These are phyloP conservation scores for Pyrrhia umbra DNA, from an alignment of 2,888 invertebrate species.

Conservation along the genomic window DNA sequence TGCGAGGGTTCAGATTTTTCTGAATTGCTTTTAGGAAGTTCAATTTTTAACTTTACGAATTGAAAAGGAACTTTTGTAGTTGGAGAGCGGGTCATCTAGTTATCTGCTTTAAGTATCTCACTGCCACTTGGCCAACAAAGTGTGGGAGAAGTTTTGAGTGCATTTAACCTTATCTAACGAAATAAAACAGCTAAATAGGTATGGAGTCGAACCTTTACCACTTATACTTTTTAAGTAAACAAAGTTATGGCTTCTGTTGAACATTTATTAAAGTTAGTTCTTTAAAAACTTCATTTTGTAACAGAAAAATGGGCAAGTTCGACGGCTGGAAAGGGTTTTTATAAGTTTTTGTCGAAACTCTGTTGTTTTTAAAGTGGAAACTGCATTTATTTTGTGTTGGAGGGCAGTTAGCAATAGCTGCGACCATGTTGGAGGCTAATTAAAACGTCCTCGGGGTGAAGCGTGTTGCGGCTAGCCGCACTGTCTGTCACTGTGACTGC, in stretches of 20 bases:
- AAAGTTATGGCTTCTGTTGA: slow-evolving; percentile 14
- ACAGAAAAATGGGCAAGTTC: slow-evolving; percentile 17
- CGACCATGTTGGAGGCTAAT: slow-evolving; percentile 61
- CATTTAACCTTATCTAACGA: slow-evolving; percentile 15
- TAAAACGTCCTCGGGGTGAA: slow-evolving; percentile 64
- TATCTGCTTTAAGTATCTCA: slow-evolving; percentile 63
- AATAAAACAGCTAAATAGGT: background rate
- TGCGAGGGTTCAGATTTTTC: slow-evolving; percentile 67
- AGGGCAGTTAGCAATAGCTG: slow-evolving; percentile 24
- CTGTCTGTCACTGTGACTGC: slow-evolving; percentile 62
- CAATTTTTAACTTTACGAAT: slow-evolving; percentile 70
- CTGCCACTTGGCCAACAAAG: slow-evolving; percentile 52
- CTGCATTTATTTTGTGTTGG: slow-evolving; percentile 22
- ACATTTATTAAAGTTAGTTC: slow-evolving; percentile 26
- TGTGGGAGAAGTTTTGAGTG: slow-evolving; percentile 27
- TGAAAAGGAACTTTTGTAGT: slow-evolving; percentile 67
- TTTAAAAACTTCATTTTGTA: slow-evolving; percentile 12
- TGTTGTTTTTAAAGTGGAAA: slow-evolving; percentile 13
- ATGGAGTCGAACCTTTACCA: background rate
- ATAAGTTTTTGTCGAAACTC: slow-evolving; percentile 13
- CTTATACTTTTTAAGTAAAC: slow-evolving; percentile 21
- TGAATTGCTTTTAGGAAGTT: slow-evolving; percentile 69
- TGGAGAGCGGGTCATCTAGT: slow-evolving; percentile 62
- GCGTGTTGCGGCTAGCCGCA: slow-evolving; percentile 61
- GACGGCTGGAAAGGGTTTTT: slow-evolving; percentile 10